These are phyloP conservation scores for Vidua chalybeata DNA, from an alignment of 2,113 vertebrate genomes.

Conservation along the genomic window DNA sequence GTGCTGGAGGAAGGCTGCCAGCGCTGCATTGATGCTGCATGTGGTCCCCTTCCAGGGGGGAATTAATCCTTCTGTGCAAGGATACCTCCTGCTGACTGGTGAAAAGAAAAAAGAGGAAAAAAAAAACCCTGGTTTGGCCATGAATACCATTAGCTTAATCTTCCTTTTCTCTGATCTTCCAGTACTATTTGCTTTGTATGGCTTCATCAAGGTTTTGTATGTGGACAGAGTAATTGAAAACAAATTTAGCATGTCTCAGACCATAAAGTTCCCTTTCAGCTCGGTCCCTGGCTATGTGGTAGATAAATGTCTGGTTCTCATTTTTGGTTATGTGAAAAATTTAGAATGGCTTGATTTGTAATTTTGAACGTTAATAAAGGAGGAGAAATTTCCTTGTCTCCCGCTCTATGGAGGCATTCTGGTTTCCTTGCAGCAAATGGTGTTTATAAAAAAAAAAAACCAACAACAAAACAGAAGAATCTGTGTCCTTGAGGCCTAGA, in stretches of 20 bases:
- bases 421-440: conserved; percentile 11
- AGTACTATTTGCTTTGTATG: conserved; percentile 37
- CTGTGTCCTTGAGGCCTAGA: not conserved
- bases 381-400: conserved; percentile 26
- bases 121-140: not conserved
- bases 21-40: conserved; percentile 49
- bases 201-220: conserved; percentile 68
- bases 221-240: conserved; percentile 75
- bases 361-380: conserved; percentile 65
- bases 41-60: conserved; percentile 46
- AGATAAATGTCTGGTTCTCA: conserved; percentile 75
- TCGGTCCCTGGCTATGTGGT: conserved; percentile 49
- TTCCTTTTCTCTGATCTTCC: conserved; percentile 57
- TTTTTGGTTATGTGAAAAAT: conserved; percentile 76
- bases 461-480: not conserved
- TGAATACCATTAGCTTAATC: conserved; percentile 24
- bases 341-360: conserved; percentile 70
- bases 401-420: not conserved
- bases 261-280: conserved; percentile 60
- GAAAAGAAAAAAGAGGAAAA: not conserved
- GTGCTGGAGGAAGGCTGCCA: conserved; percentile 44
- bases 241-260: conserved; percentile 72
- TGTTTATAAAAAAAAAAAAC: not conserved
- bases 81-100: conserved; percentile 51
- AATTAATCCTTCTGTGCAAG: conserved; percentile 41